Conservation (phyloP, 2,888 invertebrate species). For the Plebejus argus region DNA sequence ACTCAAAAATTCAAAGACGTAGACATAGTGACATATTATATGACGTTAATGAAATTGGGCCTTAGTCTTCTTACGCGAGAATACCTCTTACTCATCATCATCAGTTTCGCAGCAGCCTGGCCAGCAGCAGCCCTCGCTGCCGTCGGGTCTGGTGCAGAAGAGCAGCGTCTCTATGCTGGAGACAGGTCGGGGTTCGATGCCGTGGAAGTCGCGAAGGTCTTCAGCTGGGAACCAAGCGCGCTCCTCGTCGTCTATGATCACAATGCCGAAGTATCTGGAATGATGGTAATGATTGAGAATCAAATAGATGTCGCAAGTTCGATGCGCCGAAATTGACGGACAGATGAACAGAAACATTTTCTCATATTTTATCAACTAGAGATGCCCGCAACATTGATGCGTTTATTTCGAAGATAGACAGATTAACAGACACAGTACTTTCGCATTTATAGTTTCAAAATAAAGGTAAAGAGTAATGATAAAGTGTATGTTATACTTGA, state of each 20-base stretch:
- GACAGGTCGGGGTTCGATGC: slow-evolving; percentile 87
- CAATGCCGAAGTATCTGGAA: slow-evolving; percentile 88
- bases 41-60: neutral
- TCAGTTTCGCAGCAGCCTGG: slow-evolving; percentile 79
- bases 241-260: slow-evolving; percentile 92
- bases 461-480: too few species aligned
- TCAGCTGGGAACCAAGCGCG: slow-evolving; percentile 96
- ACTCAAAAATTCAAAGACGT: neutral
- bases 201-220: slow-evolving; percentile 93
- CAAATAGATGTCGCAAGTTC: neutral
- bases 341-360: too few species aligned
- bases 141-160: slow-evolving; percentile 92
- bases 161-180: slow-evolving; percentile 88
- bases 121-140: slow-evolving; percentile 91
- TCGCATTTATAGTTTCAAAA: too few species aligned
- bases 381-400: neutral
- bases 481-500: too few species aligned
- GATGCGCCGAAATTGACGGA: neutral
- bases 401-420: neutral
- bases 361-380: too few species aligned
- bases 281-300: neutral
- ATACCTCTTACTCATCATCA: slow-evolving; percentile 62
- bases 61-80: neutral
- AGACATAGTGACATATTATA: too few species aligned
- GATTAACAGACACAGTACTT: too few species aligned